These are phyloP conservation scores for Drosophila kohkoa DNA, from an alignment of 1,140 invertebrate genomes.

Conservation along the genomic window DNA sequence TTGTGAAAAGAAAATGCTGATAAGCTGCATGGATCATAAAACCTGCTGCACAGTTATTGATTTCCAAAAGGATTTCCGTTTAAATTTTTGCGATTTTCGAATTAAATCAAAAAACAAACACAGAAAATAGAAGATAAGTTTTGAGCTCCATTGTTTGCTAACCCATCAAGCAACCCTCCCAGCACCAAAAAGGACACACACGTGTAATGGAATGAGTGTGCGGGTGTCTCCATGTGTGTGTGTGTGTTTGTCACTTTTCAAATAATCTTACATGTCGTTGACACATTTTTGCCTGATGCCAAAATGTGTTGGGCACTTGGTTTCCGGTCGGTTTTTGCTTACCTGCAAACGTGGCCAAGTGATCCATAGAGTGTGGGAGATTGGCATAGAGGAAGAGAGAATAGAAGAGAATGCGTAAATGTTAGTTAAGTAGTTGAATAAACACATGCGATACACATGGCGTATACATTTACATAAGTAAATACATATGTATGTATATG, in stretches of 20 bases:
- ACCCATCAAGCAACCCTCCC: not conserved
- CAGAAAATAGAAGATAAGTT: not conserved
- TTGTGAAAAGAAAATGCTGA: not conserved
- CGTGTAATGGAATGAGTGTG: not conserved
- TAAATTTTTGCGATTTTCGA: not conserved
- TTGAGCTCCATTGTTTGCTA: not conserved
- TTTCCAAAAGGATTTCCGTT: constrained; percentile 5
- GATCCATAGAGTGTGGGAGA: constrained; percentile 9
- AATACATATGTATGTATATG: not conserved
- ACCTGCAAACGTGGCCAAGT: constrained; percentile 61
- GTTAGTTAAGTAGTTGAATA: constrained; percentile 47
- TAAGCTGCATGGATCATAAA: constrained; percentile 4
- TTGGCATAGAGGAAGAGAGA: constrained; percentile 35
- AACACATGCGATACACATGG: constrained; percentile 12
- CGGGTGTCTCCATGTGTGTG: constrained; percentile 4
- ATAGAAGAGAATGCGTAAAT: constrained; percentile 48
- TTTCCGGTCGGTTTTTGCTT: constrained; percentile 74
- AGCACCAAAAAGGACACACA: not conserved
- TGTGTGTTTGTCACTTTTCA: constrained; percentile 25
- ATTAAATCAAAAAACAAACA: constrained; percentile 6
- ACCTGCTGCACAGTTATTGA: constrained; percentile 1
- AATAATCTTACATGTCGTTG: constrained; percentile 84
- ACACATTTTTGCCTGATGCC: constrained; percentile 73
- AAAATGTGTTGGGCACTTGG: constrained; percentile 65
- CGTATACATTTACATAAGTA: constrained; percentile 10